Percentiles rank a stretch among this genome's conserved stretches.
Evolutionary conservation across 2,797 vertebrate species (phyloP).

Genomic region (Leucoraja ocellata): DNA sequence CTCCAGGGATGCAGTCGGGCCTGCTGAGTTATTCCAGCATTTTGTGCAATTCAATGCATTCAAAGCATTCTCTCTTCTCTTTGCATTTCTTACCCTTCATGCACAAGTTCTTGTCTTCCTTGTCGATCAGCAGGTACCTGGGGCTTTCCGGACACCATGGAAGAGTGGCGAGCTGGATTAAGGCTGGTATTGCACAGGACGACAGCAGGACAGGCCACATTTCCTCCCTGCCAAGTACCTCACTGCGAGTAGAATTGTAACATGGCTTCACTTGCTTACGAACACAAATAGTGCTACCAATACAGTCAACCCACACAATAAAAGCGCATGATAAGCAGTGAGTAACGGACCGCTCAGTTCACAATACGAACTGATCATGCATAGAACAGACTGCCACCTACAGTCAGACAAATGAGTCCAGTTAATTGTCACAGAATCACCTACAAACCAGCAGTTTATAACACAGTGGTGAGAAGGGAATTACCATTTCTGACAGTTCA

Average conservation of each 20-base stretch:
- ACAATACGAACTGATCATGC: neutral
- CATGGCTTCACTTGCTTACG: neutral
- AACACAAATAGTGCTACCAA: neutral
- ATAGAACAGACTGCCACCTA: neutral
- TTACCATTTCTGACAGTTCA: no score
- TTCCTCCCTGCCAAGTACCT: neutral
- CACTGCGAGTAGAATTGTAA: neutral
- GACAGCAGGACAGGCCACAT: slow-evolving; percentile 43
- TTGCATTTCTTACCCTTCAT: slow-evolving; percentile 51
- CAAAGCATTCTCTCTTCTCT: neutral
- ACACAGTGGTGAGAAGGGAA: no score
- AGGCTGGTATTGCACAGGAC: slow-evolving; percentile 52
- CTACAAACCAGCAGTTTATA: no score
- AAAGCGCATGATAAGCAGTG: neutral
- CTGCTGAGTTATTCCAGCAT: no score
- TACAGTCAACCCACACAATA: neutral
- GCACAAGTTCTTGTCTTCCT: slow-evolving; percentile 55
- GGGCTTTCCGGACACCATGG: slow-evolving; percentile 68
- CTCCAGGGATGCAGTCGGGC: no score
- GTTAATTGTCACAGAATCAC: neutral
- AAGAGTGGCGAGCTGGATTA: slow-evolving; percentile 59
- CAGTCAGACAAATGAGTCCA: neutral
- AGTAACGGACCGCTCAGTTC: neutral
- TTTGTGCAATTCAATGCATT: no score
- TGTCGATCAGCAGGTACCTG: slow-evolving; percentile 57